phyloP scores from a whole-genome alignment of 2,113 vertebrate species.

The Phyllostomus discolor region DNA sequence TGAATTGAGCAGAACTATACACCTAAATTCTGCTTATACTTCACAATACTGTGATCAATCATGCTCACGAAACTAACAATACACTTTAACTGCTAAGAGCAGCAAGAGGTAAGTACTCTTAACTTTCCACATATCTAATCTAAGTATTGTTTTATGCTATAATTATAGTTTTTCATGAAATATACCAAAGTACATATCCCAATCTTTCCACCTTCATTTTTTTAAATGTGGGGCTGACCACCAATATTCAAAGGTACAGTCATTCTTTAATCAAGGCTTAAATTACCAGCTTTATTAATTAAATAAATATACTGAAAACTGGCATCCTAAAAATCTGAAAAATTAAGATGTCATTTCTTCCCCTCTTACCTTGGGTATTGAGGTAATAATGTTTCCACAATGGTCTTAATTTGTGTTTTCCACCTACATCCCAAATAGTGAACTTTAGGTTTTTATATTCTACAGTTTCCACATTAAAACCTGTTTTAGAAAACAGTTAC shows the following conservation, averaged over 20 bases:
- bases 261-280: not conserved
- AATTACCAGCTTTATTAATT: conserved; percentile 1
- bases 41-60: not conserved
- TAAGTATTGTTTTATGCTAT: not conserved
- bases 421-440: conserved; percentile 99
- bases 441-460: conserved; percentile 99
- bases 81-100: not conserved
- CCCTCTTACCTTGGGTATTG: conserved; percentile 94
- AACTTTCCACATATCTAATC: not conserved
- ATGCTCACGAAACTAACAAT: not conserved
- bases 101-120: not conserved
- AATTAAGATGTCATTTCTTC: conserved; percentile 3
- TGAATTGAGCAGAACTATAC: not conserved
- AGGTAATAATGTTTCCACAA: conserved; percentile 99
- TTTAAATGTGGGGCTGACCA: not conserved
- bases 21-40: not conserved
- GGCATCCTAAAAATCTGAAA: conserved; percentile 6
- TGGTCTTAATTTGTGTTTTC: conserved; percentile 96
- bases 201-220: not conserved
- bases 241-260: not conserved
- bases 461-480: conserved; percentile 98
- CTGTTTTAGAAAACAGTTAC: conserved; percentile 68
- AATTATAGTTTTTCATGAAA: conserved; percentile 12
- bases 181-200: not conserved
- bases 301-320: conserved; percentile 20